phyloP scores from a whole-genome alignment of 1,140 invertebrate genomes.

The Muscidifurax raptorellus region DNA sequence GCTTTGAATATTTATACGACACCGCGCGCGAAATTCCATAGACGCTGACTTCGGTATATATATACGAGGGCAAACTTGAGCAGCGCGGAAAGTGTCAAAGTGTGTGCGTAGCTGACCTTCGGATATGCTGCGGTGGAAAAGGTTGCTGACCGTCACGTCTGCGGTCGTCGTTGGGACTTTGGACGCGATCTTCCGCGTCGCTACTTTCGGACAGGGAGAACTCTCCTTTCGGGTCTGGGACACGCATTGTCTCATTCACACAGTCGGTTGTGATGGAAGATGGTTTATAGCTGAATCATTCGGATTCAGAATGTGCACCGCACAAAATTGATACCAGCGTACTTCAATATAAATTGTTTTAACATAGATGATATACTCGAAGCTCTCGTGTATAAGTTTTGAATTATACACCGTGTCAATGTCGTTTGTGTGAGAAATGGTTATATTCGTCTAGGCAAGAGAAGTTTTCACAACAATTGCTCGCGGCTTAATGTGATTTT shows the following conservation, averaged over 20 bases:
- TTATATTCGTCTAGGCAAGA: background rate
- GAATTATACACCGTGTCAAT: background rate
- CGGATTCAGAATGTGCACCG: background rate
- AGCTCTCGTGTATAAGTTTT: background rate
- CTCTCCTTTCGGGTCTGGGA: background rate
- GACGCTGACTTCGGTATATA: background rate
- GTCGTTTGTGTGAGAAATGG: background rate
- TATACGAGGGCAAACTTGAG: background rate
- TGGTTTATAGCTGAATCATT: too few species aligned
- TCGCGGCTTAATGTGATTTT: background rate
- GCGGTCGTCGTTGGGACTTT: conserved; percentile 28
- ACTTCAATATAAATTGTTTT: too few species aligned
- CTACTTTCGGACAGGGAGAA: too few species aligned
- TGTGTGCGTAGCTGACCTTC: background rate
- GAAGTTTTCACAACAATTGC: background rate
- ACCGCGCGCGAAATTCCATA: background rate
- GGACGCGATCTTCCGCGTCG: background rate
- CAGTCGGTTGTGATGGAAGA: too few species aligned
- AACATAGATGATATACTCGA: too few species aligned
- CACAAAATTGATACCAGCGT: background rate
- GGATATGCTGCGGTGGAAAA: background rate
- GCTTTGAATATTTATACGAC: conserved; percentile 44
- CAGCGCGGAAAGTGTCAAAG: background rate
- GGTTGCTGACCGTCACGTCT: conserved; percentile 50
- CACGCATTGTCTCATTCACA: background rate